Base-by-base conservation (phyloP, 1,140 invertebrate genomes). In the Bombus fervidus region DNA sequence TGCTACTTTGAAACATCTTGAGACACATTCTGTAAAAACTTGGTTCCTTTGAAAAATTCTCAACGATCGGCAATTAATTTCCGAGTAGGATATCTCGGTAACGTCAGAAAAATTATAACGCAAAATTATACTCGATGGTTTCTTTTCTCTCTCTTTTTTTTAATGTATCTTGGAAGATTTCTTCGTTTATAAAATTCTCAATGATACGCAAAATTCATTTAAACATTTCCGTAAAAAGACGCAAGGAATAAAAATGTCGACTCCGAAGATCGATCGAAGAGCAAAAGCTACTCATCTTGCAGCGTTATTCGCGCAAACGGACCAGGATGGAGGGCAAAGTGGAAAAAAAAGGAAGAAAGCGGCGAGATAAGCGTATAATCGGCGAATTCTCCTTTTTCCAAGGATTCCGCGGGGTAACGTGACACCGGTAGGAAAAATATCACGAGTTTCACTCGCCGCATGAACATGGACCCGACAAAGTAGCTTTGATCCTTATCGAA, bases 401-500 rank as follows among this genome's bases (percentile, higher is more conserved):
- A 64, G 76, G 76, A 85, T 80, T 25, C 39, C 13, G 13, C 66
- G 39, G 76, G 28, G 83, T 85, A 85, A 85, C 68, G 83, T 15
- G 77, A 85, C 53, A 85, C 77, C 68, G 68, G n/a, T 5, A 22
- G 77, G 83, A 80, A 85, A 78, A 85, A 71, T 62, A 72, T 71
- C 68, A 77, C 83, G 57, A 84, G 66, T 72, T 80, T 80, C 22
- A 59, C 66, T 34, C 66, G 66, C 25, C 9, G 10, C 79, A 22
- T 3, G 18, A 41, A 8, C 10, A n/a, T 1, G 18, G 25, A 5
- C 9, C 75, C 83, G 83, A 85, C 83, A 85, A 85, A 85, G 83
- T 80, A 68, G 68, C 53, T 72, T 71, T 37, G 83, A 85, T 85
- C 77, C 41, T 80, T 85, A 85, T 85, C 83, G 41, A 41, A 34